Base-by-base conservation (phyloP, 2,113 vertebrate species). In the Junco hyemalis region DNA sequence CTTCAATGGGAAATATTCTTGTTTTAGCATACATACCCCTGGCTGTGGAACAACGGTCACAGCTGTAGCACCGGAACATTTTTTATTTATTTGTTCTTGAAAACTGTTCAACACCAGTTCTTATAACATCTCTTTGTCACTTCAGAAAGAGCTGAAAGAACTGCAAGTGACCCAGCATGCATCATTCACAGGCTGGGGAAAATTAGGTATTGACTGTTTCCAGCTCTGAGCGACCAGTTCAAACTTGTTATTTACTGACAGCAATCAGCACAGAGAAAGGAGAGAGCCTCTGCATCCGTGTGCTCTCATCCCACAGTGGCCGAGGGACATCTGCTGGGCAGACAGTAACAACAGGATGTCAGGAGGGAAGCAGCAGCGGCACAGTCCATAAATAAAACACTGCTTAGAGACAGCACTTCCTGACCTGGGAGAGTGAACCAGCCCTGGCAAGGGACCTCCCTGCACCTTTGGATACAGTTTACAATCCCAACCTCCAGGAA, bases 201-300 rank as follows among this genome's bases (percentile, higher is more conserved):
- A 81, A 94, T 93, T 92, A 94, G 51, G 28, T 95, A 95, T 96
- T 92, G 85, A 92, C 92, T 71, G 68, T 83, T 95, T 93, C 71
- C 88, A 96, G 48, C 50, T 88, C 74, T 47, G 50, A 94, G 76
- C 11, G 1, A 93, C 92, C 56, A 22, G 79, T 90, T 90, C 90
- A 81, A 51, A 86, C 60, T 93, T 83, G 47, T 90, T 90, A 88
- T 93, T 95, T 96, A 91, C 68, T 22, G 71, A 80, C 35, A 91
- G 20, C 42, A 31, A n/a, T 51, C 74, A 70, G 63, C 47, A 36
- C 23, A 40, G 59, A 59, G 38, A 65, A 91, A 48, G 40, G 40
- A 44, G 50, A 45, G 14, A 70, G 31, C 10, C 26, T 47, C 59
- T 78, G 54, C 17, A 7, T 17, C 60, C 68, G 0, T 14, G 23